Percentiles rank a stretch among this genome's conserved stretches.
phyloP scores from a whole-genome alignment of 1,140 invertebrate species.

The Drosophila arizonae region DNA sequence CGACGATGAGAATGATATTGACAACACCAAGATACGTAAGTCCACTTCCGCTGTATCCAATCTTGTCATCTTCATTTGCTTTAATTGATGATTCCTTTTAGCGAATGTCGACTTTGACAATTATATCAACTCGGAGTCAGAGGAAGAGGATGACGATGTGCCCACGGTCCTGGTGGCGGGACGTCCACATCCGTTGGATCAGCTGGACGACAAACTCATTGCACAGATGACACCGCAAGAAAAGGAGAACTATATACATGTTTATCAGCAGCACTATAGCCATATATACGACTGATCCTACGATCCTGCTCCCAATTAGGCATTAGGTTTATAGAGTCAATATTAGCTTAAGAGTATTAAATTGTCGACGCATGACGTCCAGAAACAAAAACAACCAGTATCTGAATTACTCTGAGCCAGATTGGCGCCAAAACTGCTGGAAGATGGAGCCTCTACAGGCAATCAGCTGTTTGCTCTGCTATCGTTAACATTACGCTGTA shows the following conservation, averaged over 20 bases:
- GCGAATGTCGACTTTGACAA: conserved; percentile 87
- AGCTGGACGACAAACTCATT: conserved; percentile 93
- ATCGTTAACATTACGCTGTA: background rate
- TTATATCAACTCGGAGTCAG: conserved; percentile 85
- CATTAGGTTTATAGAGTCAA: conserved; percentile 42
- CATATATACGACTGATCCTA: conserved; percentile 86
- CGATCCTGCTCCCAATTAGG: conserved; percentile 21
- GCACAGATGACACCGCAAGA: conserved; percentile 95
- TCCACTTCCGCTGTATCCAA: conserved; percentile 9
- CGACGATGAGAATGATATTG: conserved; percentile 88
- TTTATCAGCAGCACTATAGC: conserved; percentile 96
- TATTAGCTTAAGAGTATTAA: conserved; percentile 42
- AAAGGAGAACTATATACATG: conserved; percentile 96
- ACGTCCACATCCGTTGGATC: conserved; percentile 88
- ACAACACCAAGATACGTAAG: conserved; percentile 85
- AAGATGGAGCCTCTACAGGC: background rate
- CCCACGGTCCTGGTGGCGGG: conserved; percentile 92
- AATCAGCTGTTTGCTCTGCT: conserved; percentile 14
- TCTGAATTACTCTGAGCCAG: background rate
- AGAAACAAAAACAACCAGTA: background rate
- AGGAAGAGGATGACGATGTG: conserved; percentile 90
- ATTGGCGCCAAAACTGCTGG: background rate
- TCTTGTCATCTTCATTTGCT: too few species aligned
- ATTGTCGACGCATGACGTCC: background rate
- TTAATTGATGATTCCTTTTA: conserved; percentile 57